Conservation (phyloP, 2,888 invertebrate species). For the Drosophila kuntzei region DNA sequence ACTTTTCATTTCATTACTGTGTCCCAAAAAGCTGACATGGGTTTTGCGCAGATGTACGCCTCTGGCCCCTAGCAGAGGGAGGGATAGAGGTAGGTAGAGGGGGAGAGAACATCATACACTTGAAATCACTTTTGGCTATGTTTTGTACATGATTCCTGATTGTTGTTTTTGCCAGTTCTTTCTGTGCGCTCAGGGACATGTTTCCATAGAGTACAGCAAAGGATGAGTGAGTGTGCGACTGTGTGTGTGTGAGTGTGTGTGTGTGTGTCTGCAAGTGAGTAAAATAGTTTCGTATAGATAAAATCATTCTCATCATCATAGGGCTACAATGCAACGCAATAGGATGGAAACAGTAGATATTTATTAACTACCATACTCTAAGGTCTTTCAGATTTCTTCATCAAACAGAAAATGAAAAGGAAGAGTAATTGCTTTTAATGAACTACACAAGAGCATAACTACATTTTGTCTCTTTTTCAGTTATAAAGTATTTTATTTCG, state of each 20-base stretch:
- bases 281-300: slow-evolving; percentile 18
- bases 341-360: slow-evolving; percentile 21
- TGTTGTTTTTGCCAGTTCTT: slow-evolving; percentile 38
- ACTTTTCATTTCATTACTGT: slow-evolving; percentile 73
- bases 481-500: background rate
- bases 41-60: slow-evolving; percentile 17
- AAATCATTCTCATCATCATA: slow-evolving; percentile 9
- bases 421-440: background rate
- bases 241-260: slow-evolving; percentile 3
- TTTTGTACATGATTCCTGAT: slow-evolving; percentile 33
- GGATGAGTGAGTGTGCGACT: background rate
- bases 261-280: slow-evolving; percentile 3
- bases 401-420: background rate
- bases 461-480: background rate
- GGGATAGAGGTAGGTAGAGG: background rate
- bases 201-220: slow-evolving; percentile 7
- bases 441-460: background rate
- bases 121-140: slow-evolving; percentile 65
- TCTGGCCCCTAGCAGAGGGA: slow-evolving; percentile 8
- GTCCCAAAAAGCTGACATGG: slow-evolving; percentile 33
- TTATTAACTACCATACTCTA: background rate
- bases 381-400: background rate
- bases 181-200: slow-evolving; percentile 43
- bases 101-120: slow-evolving; percentile 30
- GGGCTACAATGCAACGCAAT: slow-evolving; percentile 16